phyloP scores from a whole-genome alignment of 1,140 invertebrate species.

The Formica exsecta region DNA sequence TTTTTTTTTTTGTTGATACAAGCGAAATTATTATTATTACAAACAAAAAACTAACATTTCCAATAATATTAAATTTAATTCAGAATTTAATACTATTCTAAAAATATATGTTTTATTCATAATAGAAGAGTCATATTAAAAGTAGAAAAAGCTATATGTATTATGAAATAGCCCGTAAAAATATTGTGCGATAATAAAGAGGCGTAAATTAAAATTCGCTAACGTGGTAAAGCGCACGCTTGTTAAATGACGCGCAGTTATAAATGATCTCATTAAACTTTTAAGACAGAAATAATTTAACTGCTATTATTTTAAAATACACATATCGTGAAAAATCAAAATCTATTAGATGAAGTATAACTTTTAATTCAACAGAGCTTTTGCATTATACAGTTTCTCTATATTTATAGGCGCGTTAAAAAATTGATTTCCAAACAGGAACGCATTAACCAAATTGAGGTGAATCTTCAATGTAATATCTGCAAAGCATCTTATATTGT shows the following conservation, averaged over 20 bases:
- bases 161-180: neutral
- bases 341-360: neutral
- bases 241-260: neutral
- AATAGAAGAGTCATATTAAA: neutral
- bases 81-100: too few species aligned
- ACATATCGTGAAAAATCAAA: neutral
- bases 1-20: neutral
- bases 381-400: neutral
- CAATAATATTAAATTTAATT: slow-evolving; percentile 1
- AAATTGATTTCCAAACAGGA: slow-evolving; percentile 20
- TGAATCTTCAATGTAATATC: slow-evolving; percentile 35
- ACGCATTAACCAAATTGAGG: slow-evolving; percentile 28
- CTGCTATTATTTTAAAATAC: neutral
- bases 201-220: neutral
- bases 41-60: too few species aligned
- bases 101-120: too few species aligned
- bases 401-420: neutral
- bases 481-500: slow-evolving; percentile 8
- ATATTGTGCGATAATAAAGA: neutral
- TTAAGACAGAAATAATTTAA: neutral
- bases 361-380: slow-evolving; percentile 1
- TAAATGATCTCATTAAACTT: slow-evolving; percentile 9
- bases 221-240: neutral
- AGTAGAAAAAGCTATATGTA: neutral
- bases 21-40: too few species aligned